Percentiles rank a stretch among this genome's conserved stretches.
Evolutionary conservation across 2,113 vertebrate genomes (phyloP).

Genomic region (Petromus typicus): DNA sequence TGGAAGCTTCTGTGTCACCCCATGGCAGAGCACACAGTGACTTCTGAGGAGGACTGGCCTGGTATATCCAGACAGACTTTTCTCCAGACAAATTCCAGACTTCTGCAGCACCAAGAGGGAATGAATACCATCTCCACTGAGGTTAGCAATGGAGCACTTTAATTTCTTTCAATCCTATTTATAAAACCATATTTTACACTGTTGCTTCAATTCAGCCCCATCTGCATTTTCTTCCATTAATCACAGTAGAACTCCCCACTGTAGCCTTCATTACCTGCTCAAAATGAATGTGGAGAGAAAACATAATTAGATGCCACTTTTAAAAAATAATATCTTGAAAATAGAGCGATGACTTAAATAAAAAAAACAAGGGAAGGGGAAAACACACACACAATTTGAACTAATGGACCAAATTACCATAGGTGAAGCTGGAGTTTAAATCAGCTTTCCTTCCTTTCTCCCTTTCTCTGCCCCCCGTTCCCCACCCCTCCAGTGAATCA

Average conservation of each 20-base stretch:
- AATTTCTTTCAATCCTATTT: constrained; percentile 47
- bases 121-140: not conserved
- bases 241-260: constrained; percentile 71
- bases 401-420: constrained; percentile 83
- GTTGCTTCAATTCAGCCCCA: constrained; percentile 48
- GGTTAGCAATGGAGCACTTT: not conserved
- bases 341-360: constrained; percentile 76
- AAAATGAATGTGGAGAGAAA: constrained; percentile 80
- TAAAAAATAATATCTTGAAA: constrained; percentile 84
- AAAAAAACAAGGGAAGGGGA: constrained; percentile 65
- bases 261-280: constrained; percentile 81
- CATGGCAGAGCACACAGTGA: not conserved
- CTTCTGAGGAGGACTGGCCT: not conserved
- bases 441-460: constrained; percentile 62
- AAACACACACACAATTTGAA: constrained; percentile 71
- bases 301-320: constrained; percentile 85
- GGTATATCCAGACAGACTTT: not conserved
- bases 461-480: not conserved
- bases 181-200: constrained; percentile 50
- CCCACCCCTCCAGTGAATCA: constrained; percentile 75
- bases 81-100: not conserved
- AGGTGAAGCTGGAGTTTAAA: constrained; percentile 82
- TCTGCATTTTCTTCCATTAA: constrained; percentile 76
- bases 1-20: not conserved
- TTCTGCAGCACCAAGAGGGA: not conserved